phyloP scores from a whole-genome alignment of 1,140 invertebrate species.

The Hyles euphorbiae region DNA sequence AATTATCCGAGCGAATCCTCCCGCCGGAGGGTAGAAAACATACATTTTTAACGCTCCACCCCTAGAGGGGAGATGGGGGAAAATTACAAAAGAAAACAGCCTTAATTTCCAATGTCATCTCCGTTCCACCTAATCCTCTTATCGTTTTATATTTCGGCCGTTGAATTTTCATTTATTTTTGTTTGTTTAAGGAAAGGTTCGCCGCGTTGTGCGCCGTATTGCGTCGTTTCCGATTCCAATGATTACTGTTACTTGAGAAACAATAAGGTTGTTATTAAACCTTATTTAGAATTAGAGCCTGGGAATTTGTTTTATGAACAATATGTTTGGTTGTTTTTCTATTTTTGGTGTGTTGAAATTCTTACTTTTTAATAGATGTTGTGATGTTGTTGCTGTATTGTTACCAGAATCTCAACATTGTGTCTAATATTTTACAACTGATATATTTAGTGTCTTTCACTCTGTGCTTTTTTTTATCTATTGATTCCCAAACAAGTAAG shows the following conservation, averaged over 20 bases:
- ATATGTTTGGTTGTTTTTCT: background rate
- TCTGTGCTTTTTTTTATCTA: too few relatives aligned
- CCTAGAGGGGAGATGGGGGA: constrained; percentile 52
- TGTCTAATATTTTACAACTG: too few relatives aligned
- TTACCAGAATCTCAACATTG: too few relatives aligned
- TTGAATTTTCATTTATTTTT: constrained; percentile 74
- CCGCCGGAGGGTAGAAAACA: constrained; percentile 46
- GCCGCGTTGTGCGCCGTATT: constrained; percentile 36
- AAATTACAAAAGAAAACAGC: constrained; percentile 74
- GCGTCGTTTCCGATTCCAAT: constrained; percentile 43
- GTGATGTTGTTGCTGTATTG: too few relatives aligned
- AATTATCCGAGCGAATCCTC: constrained; percentile 36
- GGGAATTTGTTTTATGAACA: too few relatives aligned
- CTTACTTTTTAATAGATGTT: too few relatives aligned
- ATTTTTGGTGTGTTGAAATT: background rate
- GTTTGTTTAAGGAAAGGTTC: constrained; percentile 69
- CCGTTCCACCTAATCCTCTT: constrained; percentile 73
- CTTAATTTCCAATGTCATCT: constrained; percentile 75
- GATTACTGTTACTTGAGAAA: constrained; percentile 19
- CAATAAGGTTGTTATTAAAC: background rate
- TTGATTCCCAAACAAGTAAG: too few relatives aligned
- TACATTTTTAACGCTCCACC: constrained; percentile 68
- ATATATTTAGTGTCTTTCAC: too few relatives aligned
- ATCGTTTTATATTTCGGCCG: constrained; percentile 73
- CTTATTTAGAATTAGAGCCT: background rate